phyloP scores from a whole-genome alignment of 2,888 invertebrate genomes.

The Xestia xanthographa region DNA sequence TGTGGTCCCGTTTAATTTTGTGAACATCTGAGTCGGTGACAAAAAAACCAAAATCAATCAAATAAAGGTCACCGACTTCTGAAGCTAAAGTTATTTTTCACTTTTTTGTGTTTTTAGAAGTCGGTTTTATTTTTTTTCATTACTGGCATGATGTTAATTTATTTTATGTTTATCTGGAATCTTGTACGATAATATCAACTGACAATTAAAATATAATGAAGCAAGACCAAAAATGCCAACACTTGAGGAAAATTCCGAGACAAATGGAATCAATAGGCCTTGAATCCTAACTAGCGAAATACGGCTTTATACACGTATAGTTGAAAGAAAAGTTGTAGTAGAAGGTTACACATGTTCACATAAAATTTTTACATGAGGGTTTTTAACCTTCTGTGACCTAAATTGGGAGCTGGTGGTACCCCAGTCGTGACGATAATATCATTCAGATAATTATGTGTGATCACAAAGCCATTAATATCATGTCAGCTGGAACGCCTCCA shows the following conservation, averaged over 20 bases:
- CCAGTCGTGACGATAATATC: background rate
- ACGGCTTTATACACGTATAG: background rate
- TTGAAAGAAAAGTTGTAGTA: constrained; percentile 26
- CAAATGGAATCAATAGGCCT: constrained; percentile 42
- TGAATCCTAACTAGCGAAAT: constrained; percentile 39
- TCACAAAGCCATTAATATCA: background rate
- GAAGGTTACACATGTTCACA: constrained; percentile 15
- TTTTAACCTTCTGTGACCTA: background rate
- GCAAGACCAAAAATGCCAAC: constrained; percentile 12
- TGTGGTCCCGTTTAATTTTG: too few species aligned
- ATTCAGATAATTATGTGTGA: background rate
- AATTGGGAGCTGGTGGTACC: background rate
- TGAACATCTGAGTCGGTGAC: too few species aligned
- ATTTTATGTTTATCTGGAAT: background rate
- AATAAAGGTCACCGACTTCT: too few species aligned
- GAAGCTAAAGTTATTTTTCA: too few species aligned
- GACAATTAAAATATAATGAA: background rate
- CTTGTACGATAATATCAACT: background rate
- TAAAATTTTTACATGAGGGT: background rate
- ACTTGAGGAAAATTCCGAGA: constrained; percentile 51
- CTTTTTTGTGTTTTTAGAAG: too few species aligned
- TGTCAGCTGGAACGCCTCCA: background rate
- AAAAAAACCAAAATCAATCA: too few species aligned
- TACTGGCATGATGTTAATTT: background rate
- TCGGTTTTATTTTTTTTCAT: too few species aligned